Evolutionary conservation across 2,113 vertebrate species (phyloP).

Genomic region (Stictonetta naevosa): DNA sequence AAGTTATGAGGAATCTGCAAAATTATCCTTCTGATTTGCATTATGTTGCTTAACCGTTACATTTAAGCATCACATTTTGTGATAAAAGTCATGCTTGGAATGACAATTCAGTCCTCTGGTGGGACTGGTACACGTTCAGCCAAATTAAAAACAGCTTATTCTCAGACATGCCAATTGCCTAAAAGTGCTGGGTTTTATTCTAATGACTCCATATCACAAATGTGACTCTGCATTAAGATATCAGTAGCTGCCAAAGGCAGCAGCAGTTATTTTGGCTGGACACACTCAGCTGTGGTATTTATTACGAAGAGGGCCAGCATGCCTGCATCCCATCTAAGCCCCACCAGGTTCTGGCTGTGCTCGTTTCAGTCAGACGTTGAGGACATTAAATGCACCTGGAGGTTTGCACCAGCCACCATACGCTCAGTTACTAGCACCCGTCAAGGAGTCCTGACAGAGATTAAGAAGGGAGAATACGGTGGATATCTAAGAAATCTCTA

Average conservation of each 20-base stretch:
- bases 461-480: background rate
- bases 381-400: too few species aligned
- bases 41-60: background rate
- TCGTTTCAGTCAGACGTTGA: too few species aligned
- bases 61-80: background rate
- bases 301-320: background rate
- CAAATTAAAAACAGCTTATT: background rate
- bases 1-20: background rate
- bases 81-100: background rate
- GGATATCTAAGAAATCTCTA: background rate
- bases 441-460: background rate
- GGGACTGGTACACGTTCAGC: background rate
- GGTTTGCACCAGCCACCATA: background rate
- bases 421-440: background rate
- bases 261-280: background rate
- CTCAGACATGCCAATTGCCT: background rate
- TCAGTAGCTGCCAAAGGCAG: background rate
- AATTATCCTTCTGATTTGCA: background rate
- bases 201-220: background rate
- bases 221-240: background rate
- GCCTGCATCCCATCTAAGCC: background rate
- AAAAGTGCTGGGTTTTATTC: background rate
- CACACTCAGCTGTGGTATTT: background rate
- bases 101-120: background rate
- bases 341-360: background rate